Conservation (phyloP, 37 sponge, comb jelly and placozoan species). For the Corticium candelabrum region DNA sequence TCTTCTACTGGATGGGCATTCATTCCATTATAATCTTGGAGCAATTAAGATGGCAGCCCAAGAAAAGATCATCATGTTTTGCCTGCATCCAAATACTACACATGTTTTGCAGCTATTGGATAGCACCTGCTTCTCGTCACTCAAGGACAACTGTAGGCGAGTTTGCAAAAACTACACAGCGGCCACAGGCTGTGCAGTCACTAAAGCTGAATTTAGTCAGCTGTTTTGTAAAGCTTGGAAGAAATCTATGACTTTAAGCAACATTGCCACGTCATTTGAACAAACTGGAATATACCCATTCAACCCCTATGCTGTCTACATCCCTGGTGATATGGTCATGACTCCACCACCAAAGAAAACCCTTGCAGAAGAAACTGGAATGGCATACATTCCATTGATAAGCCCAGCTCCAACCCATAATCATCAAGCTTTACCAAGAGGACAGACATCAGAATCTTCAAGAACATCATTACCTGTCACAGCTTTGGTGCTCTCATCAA, state of each 20-base stretch:
- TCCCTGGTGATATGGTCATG: too few species aligned
- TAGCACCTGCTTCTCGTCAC: background rate
- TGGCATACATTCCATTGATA: slow-evolving; percentile 12
- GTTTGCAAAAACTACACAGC: background rate
- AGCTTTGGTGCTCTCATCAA: too few species aligned
- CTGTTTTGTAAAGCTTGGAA: background rate
- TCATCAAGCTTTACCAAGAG: too few species aligned
- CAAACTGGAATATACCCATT: background rate
- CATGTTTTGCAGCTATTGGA: background rate
- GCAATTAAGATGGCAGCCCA: background rate
- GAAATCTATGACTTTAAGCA: background rate
- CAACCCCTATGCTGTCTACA: background rate
- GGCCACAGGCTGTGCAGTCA: background rate
- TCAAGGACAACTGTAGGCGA: background rate
- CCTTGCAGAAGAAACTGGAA: slow-evolving; percentile 10
- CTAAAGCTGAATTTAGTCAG: background rate
- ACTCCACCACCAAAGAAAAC: background rate
- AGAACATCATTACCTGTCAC: too few species aligned
- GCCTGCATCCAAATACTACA: background rate
- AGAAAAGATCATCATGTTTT: background rate
- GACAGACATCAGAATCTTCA: too few species aligned
- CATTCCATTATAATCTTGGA: background rate
- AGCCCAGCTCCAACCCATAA: too few species aligned
- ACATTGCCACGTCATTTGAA: background rate
- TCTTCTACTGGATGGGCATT: background rate